Evolutionary conservation across 1,140 invertebrate species (phyloP).

Genomic region (Pomacea maculata): DNA sequence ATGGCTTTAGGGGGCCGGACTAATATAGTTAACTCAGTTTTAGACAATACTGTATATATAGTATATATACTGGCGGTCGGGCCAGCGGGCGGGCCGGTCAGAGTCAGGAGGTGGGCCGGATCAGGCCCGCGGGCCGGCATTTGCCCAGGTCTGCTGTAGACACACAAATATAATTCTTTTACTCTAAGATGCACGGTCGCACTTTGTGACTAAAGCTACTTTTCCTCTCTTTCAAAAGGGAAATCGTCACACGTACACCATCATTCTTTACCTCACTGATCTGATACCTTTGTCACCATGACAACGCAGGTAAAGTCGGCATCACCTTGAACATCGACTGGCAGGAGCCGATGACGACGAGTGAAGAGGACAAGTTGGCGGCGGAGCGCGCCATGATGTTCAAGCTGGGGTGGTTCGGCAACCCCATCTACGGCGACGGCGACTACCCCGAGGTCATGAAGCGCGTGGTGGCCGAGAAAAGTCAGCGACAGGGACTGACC

Average conservation of each 20-base stretch:
- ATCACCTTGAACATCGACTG: conserved; percentile 41
- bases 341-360: conserved; percentile 37
- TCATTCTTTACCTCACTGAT: no score
- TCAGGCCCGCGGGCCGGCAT: no score
- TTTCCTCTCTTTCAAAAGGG: no score
- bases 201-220: background rate
- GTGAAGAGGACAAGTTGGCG: conserved; percentile 35
- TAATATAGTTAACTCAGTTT: no score
- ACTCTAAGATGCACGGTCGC: background rate
- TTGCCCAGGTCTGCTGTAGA: no score
- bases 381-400: conserved; percentile 47
- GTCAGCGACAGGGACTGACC: conserved; percentile 32
- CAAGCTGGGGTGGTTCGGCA: conserved; percentile 46
- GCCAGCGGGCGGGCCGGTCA: no score
- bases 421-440: conserved; percentile 52
- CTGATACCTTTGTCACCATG: background rate
- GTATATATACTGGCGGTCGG: no score
- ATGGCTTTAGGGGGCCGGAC: no score
- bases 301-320: conserved; percentile 26
- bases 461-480: conserved; percentile 40
- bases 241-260: no score
- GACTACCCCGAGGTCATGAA: conserved; percentile 56
- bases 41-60: no score
- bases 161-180: background rate
- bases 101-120: no score